A percentile compares a stretch with the other conserved stretches of the same genome.
Evolutionary conservation across 1,140 invertebrate species (phyloP).

Genomic region (Drosophila busckii): DNA sequence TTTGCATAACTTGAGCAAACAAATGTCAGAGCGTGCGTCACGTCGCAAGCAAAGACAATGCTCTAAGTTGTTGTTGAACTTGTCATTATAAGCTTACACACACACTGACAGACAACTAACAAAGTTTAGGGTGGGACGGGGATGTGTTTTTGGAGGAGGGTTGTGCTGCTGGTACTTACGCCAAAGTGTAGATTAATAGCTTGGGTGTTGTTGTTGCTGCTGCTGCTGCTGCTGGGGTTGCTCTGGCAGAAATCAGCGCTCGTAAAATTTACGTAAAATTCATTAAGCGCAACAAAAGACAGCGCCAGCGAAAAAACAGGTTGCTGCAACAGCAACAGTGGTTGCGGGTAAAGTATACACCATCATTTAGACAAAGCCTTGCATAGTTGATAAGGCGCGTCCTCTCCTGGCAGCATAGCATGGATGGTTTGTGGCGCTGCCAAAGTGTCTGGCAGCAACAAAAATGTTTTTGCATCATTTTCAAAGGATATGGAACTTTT

Average conservation of each 20-base stretch:
- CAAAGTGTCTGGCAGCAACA: constrained; percentile 49
- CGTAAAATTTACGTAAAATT: constrained; percentile 77
- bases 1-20: constrained; percentile 74
- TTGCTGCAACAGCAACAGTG: constrained; percentile 24
- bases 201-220: constrained; percentile 18
- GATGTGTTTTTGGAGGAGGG: constrained; percentile 21
- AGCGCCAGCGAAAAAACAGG: constrained; percentile 43
- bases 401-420: constrained; percentile 7
- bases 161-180: constrained; percentile 35
- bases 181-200: constrained; percentile 73
- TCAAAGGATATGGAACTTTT: constrained; percentile 50
- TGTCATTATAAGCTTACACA: constrained; percentile 52
- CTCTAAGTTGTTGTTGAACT: constrained; percentile 74
- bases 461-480: constrained; percentile 72
- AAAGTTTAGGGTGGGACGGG: no score
- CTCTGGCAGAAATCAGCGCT: constrained; percentile 71
- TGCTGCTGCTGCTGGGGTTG: neutral
- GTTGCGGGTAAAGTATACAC: constrained; percentile 17
- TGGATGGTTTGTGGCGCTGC: constrained; percentile 33
- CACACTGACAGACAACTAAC: constrained; percentile 29
- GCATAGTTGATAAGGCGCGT: constrained; percentile 72
- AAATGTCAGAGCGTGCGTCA: constrained; percentile 63
- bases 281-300: constrained; percentile 76
- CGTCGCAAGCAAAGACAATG: constrained; percentile 63
- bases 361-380: constrained; percentile 73